Evolutionary conservation across 2,113 vertebrate species (phyloP), one percentile per base, ranked within the genome.

Genomic region (Lagenorhynchus albirostris): DNA sequence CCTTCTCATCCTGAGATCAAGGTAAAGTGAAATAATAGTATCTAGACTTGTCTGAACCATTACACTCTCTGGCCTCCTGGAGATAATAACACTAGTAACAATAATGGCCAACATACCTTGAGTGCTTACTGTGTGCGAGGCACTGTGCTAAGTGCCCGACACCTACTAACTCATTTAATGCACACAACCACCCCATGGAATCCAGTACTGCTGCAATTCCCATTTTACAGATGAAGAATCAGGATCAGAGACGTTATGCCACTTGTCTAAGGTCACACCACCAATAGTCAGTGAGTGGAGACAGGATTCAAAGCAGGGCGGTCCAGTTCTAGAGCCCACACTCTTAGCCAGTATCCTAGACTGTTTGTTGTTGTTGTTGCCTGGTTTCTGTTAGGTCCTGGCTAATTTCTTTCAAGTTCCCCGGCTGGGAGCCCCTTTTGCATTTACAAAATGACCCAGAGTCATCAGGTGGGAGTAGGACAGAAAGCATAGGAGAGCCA

Each of bases 71-170:
- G 10, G 73, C 13, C 20, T 84, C 20, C 31, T 79, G 17, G 17
- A 29, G 77, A 63, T 20, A 81, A 53, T 14, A 20, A 15, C 1
- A 44, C 15, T 12, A 77, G 70, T 13, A n/a, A 44, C 15, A 29
- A 41, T 9, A 80, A 68, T n/a, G 73, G 44, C 65, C 53, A n/a
- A 11, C 26, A 4, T 2, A 13, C 4, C 11, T 0, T 1, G 36
- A 33, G 21, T 2, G 26, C 55, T 41, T 13, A 20, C 94, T 26
- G 1, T 1, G 44, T 53, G 26, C 38, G 4, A 1, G 0, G n/a
- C 44, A 5, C 23, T 17, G 33, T 10, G 33, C 38, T 76, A 29
- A 55, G 31, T 5, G 41, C 25, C 50, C 36, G 21, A 6, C 0
- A 13, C 25, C 2, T n/a, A 29, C 12, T 4, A 41, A 11, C 21